Evolutionary conservation across 2,797 vertebrate genomes (phyloP), one percentile per base, ranked within the genome.

Genomic region (Anableps anableps): DNA sequence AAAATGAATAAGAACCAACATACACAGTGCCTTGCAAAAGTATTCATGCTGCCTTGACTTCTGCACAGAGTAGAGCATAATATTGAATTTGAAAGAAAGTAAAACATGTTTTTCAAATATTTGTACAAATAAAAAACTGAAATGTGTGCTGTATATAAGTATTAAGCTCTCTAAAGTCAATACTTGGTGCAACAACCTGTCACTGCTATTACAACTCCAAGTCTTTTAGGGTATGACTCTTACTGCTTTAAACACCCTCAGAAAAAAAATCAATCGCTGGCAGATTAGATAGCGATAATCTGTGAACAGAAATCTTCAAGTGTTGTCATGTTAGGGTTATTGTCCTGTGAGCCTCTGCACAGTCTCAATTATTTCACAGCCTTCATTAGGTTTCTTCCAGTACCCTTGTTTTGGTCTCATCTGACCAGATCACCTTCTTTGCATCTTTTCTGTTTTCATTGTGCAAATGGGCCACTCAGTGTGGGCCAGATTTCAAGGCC

Each of bases 1-100:
- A 72, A 50, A 77, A 86, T 64, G 70, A 58, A 83, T 26, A 43
- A 77, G 72, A 88, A 74, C 74, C 34, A 66, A 9, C 19, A 36
- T 64, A 34, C 19, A 21, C 19, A 66, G 34, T 38, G 17, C 6
- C 21, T 21, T 66, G 31, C 8, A 19, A 66, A 66, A 21, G 19
- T 66, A 19, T 21, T 16, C 19, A 36, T 66, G 7, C 34, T 8
- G 1, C 17, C 62, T 21, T 17, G 34, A 36, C 62, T 51, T 51
- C 4, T 19, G 3, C 23, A 55, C 36, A 70, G 11, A 43, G 23
- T 41, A 9, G 21, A 9, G 1, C 23, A 43, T 26, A 43, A 1
- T 70, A 9, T 6, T 43, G 10, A 13, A 5, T 43, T 38, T 5
- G 23, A 70, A 70, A 41, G 11, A 13, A 70, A 43, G 36, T 68